Evolutionary conservation across 1,140 invertebrate genomes (phyloP), one percentile per base, ranked within the genome.

Genomic region (Neodiprion fabricii): DNA sequence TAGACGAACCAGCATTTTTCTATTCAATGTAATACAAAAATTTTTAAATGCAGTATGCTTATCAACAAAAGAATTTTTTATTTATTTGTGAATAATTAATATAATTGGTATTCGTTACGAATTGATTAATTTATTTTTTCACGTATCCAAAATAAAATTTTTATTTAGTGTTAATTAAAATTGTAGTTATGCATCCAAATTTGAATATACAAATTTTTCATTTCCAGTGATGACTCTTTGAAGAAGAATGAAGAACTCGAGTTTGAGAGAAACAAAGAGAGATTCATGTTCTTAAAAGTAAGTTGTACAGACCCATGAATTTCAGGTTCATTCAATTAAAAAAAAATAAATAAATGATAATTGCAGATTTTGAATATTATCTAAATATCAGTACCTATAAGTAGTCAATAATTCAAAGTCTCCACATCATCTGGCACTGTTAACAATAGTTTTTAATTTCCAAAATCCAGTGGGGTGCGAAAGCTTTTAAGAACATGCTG

Each of bases 241-340:
- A 91, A 94, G 77, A 97, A 97, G 83, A 99, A 99, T 89, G 95
- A 99, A 89, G 94, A 97, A 61, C 84, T 99, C 50, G 98, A 99
- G 87, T 99, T 99, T 89, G 94, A 97, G 85, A 92, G 98, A 76
- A 99, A 99, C 86, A 95, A 95, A 82, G 98, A 99, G 85, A 90
- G 98, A 80, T 99, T 99, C 86, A 92, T 93, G 75, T 99, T 99
- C 87, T 87, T 99, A 1, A 99, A 99, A 92, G 94, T 95, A 85
- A 83, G 76, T 78, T 67, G 72, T 12, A 23, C 40, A 69, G 7
- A 65, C 1, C 12, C 1, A 23, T 69, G 4, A 48, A 21, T 14
- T 77, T 71, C 14, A 11, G 14, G 73, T 75, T 21, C 9, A 40
- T 48, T 75, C 21, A 48, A n/a, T 1, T 12, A 21, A 50, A 47